These are phyloP conservation scores for Drosophila rellima DNA, from an alignment of 2,888 invertebrate genomes.

Conservation along the genomic window DNA sequence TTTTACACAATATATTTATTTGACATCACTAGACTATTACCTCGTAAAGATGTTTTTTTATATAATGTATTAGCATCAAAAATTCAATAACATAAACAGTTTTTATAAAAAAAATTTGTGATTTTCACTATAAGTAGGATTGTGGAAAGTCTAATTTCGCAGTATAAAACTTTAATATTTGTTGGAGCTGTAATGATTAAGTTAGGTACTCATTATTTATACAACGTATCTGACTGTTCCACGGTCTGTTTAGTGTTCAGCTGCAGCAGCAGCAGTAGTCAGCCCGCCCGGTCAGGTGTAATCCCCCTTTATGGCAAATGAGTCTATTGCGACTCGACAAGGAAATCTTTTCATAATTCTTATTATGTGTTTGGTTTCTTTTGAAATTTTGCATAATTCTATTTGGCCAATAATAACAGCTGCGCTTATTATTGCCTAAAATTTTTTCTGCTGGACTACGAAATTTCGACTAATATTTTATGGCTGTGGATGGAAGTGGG, in stretches of 20 bases:
- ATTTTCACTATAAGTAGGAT: background rate
- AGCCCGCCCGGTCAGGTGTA: slow-evolving; percentile 58
- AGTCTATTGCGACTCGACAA: slow-evolving; percentile 47
- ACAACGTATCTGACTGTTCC: slow-evolving; percentile 26
- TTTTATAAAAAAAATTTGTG: background rate
- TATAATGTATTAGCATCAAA: background rate
- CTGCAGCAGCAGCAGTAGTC: slow-evolving; percentile 10
- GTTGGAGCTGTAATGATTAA: slow-evolving; percentile 33
- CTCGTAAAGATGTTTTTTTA: too few species aligned
- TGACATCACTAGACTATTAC: too few species aligned
- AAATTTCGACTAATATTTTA: slow-evolving; percentile 70
- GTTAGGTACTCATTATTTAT: slow-evolving; percentile 11
- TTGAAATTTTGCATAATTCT: slow-evolving; percentile 71
- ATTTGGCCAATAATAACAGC: slow-evolving; percentile 73
- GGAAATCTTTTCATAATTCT: slow-evolving; percentile 72
- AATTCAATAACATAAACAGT: background rate
- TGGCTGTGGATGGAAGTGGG: slow-evolving; percentile 72
- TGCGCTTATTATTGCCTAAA: slow-evolving; percentile 63
- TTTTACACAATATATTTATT: too few species aligned
- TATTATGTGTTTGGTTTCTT: slow-evolving; percentile 70
- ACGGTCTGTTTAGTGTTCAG: slow-evolving; percentile 50
- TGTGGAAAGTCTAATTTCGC: background rate
- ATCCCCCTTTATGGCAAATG: slow-evolving; percentile 66
- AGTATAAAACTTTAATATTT: slow-evolving; percentile 12
- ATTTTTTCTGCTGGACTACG: slow-evolving; percentile 50